Evolutionary conservation across 1,140 invertebrate genomes (phyloP).

Genomic region (Radopholus similis): DNA sequence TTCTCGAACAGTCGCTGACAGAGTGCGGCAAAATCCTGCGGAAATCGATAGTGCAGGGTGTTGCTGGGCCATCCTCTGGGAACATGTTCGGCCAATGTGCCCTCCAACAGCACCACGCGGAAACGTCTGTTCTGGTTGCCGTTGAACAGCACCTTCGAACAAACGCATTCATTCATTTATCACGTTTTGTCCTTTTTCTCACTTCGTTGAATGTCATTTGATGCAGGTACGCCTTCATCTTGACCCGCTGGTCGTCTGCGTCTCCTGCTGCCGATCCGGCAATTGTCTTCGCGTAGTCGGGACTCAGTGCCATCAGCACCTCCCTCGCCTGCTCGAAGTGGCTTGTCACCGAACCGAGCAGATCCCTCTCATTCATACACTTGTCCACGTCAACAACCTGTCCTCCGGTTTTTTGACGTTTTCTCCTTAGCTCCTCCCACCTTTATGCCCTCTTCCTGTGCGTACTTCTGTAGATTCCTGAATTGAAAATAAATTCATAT

Average conservation of each 20-base stretch:
- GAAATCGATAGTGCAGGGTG: slow-evolving; percentile 15
- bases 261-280: background rate
- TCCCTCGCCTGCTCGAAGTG: slow-evolving; percentile 13
- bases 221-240: slow-evolving; percentile 19
- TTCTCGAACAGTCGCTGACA: background rate
- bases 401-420: background rate
- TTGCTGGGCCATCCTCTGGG: slow-evolving; percentile 19
- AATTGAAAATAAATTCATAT: no score
- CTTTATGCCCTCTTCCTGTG: slow-evolving; percentile 1
- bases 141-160: slow-evolving; percentile 9
- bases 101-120: slow-evolving; percentile 3
- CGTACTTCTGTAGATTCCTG: slow-evolving; percentile 8
- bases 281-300: slow-evolving; percentile 12
- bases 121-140: slow-evolving; percentile 1
- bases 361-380: slow-evolving; percentile 16
- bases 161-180: background rate
- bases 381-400: slow-evolving; percentile 21
- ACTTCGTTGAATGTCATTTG: slow-evolving; percentile 22
- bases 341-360: slow-evolving; percentile 3
- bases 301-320: slow-evolving; percentile 8
- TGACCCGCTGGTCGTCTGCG: slow-evolving; percentile 16
- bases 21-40: slow-evolving; percentile 4
- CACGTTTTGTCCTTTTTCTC: background rate
- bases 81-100: background rate
- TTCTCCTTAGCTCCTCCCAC: slow-evolving; percentile 5